Evolutionary conservation across 1,140 invertebrate species (phyloP).

Genomic region (Teleopsis dalmanni): DNA sequence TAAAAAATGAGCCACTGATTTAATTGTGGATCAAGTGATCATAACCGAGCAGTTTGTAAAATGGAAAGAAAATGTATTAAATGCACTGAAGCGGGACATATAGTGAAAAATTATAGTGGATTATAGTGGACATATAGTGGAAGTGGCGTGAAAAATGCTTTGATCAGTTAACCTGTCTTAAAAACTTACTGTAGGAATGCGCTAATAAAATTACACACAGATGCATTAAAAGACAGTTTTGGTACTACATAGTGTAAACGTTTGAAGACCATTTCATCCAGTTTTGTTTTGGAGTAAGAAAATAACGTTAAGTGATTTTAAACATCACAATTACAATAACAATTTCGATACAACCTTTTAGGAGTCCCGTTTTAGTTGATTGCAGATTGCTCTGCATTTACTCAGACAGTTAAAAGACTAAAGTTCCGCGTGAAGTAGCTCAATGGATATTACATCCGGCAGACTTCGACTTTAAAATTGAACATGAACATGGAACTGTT

Average conservation of each 20-base stretch:
- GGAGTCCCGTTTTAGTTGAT: slow-evolving; percentile 11
- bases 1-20: too few relatives aligned
- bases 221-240: slow-evolving; percentile 13
- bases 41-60: slow-evolving; percentile 9
- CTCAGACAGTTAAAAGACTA: slow-evolving; percentile 18
- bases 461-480: slow-evolving; percentile 34
- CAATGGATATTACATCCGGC: slow-evolving; percentile 12
- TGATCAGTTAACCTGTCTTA: background rate
- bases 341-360: slow-evolving; percentile 19
- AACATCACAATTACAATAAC: slow-evolving; percentile 32
- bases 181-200: background rate
- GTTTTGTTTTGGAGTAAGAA: slow-evolving; percentile 26
- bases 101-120: slow-evolving; percentile 6
- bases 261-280: slow-evolving; percentile 9
- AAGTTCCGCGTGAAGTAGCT: background rate
- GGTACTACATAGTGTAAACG: slow-evolving; percentile 21
- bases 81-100: slow-evolving; percentile 9
- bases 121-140: background rate
- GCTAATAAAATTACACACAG: slow-evolving; percentile 2
- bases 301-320: slow-evolving; percentile 36
- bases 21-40: slow-evolving; percentile 9
- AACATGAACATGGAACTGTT: slow-evolving; percentile 32
- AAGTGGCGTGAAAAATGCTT: background rate
- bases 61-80: slow-evolving; percentile 13
- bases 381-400: slow-evolving; percentile 34